Base-by-base conservation (phyloP, 2,797 vertebrate genomes). In the Echiichthys vipera region DNA sequence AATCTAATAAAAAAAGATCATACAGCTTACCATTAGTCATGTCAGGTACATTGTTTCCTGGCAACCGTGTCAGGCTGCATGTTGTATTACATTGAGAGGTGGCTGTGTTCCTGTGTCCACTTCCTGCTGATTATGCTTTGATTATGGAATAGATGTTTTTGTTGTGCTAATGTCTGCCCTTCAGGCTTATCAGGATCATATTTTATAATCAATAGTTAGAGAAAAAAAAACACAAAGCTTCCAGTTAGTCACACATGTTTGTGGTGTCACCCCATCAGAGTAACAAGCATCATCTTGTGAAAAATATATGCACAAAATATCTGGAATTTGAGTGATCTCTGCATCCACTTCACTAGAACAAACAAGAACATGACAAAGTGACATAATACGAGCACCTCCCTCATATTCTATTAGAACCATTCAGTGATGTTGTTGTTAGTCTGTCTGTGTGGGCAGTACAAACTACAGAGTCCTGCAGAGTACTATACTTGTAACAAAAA, bases 401-500 rank as follows among this genome's bases (percentile, higher is more conserved):
- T 45, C 15, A 5, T 24, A 24, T 27, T 59, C 20, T 27, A n/a
- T 43, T 43, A 10, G 36, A 43, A 59, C 5, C 17, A 24, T 15
- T 18, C n/a, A 47, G 14, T 42, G 6, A 2, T 18, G 43, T 10
- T 61, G 30, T 46, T 70, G 5, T 15, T 22, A 18, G n/a, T 42
- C 20, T 40, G 8, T 32, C 25, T n/a, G 30, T 27, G 32, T 22
- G 22, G 8, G 37, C 18, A 5, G 20, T n/a, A 43, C 20, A 25
- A 65, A 5, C 45, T 34, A 32, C 30, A 53, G 29, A 55, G 62
- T 15, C 15, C 22, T 29, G 30, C 40, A 46, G 29, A 68, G 67
- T 66, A 71, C 74, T 25, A 56, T 14, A 43, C 39, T 68, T 66
- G 45, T 22, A 43, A 37, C 37, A 49, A 18, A 45, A 34, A 29